Evolutionary conservation across 2,113 vertebrate genomes (phyloP).

Genomic region (Struthio camelus): DNA sequence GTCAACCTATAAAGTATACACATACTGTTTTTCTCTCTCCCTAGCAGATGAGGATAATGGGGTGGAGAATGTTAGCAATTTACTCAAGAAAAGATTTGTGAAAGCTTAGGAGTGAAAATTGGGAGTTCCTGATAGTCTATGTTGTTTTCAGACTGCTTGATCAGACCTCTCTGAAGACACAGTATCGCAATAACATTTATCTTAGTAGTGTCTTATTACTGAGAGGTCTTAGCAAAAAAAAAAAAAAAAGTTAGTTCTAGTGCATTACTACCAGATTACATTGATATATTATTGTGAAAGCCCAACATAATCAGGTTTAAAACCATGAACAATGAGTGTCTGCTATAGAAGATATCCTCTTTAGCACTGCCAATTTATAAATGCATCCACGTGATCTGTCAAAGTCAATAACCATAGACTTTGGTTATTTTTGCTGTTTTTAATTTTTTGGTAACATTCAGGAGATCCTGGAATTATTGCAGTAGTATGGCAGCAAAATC

Average conservation of each 20-base stretch:
- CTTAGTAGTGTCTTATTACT: neutral
- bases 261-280: neutral
- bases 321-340: neutral
- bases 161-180: neutral
- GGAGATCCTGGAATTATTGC: neutral
- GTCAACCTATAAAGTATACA: neutral
- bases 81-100: neutral
- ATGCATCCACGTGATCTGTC: neutral
- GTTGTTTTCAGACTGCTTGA: neutral
- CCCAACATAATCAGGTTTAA: neutral
- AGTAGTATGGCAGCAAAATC: neutral
- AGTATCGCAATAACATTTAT: neutral
- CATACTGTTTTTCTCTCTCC: neutral
- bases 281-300: neutral
- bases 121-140: neutral
- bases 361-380: neutral
- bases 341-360: neutral
- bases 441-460: neutral
- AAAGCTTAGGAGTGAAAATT: neutral
- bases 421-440: neutral
- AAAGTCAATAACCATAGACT: no score
- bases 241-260: neutral
- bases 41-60: neutral
- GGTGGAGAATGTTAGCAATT: neutral
- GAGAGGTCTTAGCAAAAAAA: neutral